A percentile compares a stretch with the other conserved stretches of the same genome.
Evolutionary conservation across 2,113 vertebrate genomes (phyloP).

Genomic region (Crypturellus undulatus): DNA sequence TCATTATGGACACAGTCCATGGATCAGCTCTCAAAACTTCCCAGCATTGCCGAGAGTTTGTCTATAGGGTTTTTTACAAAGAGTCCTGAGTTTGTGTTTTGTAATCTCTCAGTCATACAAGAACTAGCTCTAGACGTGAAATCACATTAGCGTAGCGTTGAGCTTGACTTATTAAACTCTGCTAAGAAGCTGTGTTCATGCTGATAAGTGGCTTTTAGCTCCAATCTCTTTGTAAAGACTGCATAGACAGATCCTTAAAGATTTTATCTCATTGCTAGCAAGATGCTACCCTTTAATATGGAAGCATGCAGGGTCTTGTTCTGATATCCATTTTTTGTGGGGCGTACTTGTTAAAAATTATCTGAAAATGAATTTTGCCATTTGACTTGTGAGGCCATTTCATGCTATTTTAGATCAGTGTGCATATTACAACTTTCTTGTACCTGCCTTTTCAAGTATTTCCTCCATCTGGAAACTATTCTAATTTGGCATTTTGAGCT

Average conservation of each 20-base stretch:
- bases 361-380: not conserved
- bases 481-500: not conserved
- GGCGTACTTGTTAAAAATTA: not conserved
- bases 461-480: not conserved
- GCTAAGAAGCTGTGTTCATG: not conserved
- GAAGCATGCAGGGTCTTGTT: not conserved
- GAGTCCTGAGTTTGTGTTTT: not conserved
- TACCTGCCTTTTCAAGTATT: not conserved
- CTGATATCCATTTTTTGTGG: not conserved
- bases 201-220: not conserved
- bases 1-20: not conserved
- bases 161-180: not conserved
- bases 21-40: not conserved
- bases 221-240: not conserved
- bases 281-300: not conserved
- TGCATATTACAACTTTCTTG: not conserved
- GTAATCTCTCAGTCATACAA: not conserved
- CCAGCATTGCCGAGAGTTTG: not conserved
- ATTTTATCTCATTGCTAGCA: not conserved
- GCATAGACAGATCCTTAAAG: not conserved
- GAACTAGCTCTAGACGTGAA: not conserved
- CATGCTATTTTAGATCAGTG: not conserved
- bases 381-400: not conserved
- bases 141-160: accelerated
- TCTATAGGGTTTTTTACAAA: not conserved